Conservation (phyloP, 2,888 invertebrate species). For the Eucriotettix oculatus region DNA sequence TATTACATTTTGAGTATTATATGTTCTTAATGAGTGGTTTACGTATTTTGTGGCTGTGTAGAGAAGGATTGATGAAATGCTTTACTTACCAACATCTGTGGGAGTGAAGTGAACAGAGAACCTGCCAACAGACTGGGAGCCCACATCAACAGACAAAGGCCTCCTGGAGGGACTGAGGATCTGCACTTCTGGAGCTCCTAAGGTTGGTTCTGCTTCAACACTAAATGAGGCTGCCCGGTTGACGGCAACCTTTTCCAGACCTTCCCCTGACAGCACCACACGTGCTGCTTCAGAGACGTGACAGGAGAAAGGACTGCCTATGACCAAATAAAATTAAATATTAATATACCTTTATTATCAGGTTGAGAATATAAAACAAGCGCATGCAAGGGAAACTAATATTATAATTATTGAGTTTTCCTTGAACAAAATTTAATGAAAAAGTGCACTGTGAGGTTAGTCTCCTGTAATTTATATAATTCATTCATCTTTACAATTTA, state of each 20-base stretch:
- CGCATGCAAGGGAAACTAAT: neutral
- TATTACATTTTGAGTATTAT: too few species aligned
- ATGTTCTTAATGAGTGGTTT: too few species aligned
- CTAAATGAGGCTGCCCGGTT: constrained; percentile 69
- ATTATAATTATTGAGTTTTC: too few species aligned
- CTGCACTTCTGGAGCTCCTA: constrained; percentile 53
- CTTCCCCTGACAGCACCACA: constrained; percentile 61
- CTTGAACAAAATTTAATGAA: neutral
- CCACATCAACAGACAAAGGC: constrained; percentile 46
- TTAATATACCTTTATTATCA: too few species aligned
- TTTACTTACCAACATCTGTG: constrained; percentile 57
- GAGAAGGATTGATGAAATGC: too few species aligned
- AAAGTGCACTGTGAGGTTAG: too few species aligned
- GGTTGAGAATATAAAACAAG: neutral
- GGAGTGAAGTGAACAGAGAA: constrained; percentile 51
- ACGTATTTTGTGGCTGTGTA: too few species aligned
- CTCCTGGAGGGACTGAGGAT: constrained; percentile 59
- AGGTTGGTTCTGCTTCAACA: constrained; percentile 66
- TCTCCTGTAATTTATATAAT: too few species aligned
- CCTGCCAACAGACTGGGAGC: constrained; percentile 8
- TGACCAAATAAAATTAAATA: constrained; percentile 4
- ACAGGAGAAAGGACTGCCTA: constrained; percentile 70
- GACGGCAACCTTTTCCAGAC: constrained; percentile 69
- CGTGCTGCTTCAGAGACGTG: constrained; percentile 67
- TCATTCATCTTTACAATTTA: too few species aligned